These are phyloP conservation scores for Leuciscus idus DNA, from an alignment of 2,113 vertebrate genomes.

Conservation along the genomic window DNA sequence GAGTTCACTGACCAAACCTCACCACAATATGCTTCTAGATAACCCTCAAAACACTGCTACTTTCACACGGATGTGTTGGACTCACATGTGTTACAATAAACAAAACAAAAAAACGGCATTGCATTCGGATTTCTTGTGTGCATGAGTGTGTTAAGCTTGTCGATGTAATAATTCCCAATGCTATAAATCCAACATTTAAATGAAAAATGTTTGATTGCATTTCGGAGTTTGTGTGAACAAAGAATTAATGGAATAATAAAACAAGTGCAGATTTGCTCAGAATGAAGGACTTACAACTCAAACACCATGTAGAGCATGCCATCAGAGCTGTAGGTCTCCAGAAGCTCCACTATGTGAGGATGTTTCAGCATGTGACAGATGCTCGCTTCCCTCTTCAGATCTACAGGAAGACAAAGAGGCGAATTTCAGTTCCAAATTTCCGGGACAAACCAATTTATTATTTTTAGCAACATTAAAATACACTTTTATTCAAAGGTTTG, in stretches of 20 bases:
- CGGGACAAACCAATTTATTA: not conserved
- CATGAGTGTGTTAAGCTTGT: too few relatives aligned
- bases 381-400: slow-evolving; percentile 98
- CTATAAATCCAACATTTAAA: too few relatives aligned
- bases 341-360: slow-evolving; percentile 95
- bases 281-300: slow-evolving; percentile 89
- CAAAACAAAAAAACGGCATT: too few relatives aligned
- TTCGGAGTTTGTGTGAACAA: not conserved
- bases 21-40: not conserved
- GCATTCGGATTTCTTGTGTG: too few relatives aligned
- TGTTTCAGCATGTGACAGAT: slow-evolving; percentile 99
- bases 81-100: too few relatives aligned
- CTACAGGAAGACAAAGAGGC: slow-evolving; percentile 68
- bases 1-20: not conserved
- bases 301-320: slow-evolving; percentile 99
- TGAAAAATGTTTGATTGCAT: not conserved
- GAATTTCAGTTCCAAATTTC: not conserved
- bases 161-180: too few relatives aligned
- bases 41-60: not conserved
- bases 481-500: not conserved
- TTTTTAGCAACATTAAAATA: not conserved
- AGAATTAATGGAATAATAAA: not conserved
- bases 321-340: slow-evolving; percentile 99
- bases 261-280: not conserved
- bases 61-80: not conserved